phyloP scores from a whole-genome alignment of 2,888 invertebrate species.

The Diadromus collaris region DNA sequence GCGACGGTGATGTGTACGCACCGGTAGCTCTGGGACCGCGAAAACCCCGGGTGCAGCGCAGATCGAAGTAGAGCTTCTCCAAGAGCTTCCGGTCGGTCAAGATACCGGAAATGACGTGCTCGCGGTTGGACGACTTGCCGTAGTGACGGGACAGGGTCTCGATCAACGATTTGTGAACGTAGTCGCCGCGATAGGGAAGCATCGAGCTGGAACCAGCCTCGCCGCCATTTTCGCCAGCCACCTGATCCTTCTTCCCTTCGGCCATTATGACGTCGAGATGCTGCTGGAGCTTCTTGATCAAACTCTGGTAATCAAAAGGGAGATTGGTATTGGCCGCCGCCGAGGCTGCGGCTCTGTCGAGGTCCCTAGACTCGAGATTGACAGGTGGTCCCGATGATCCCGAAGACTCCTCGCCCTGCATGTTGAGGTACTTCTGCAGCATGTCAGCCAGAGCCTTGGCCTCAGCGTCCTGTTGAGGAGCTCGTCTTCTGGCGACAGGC shows the following conservation, averaged over 20 bases:
- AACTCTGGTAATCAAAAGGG: conserved; percentile 83
- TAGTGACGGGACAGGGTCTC: conserved; percentile 87
- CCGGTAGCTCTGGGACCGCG: conserved; percentile 78
- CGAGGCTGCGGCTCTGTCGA: conserved; percentile 41
- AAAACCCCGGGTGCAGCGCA: conserved; percentile 85
- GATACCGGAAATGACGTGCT: conserved; percentile 87
- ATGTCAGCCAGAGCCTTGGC: conserved; percentile 84
- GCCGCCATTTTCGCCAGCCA: conserved; percentile 65
- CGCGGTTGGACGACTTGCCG: conserved; percentile 84
- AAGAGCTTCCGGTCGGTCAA: conserved; percentile 88
- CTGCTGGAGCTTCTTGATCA: conserved; percentile 84
- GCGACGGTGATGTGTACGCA: conserved; percentile 76
- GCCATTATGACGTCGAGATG: conserved; percentile 81
- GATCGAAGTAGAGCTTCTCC: conserved; percentile 87
- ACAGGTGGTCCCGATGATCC: conserved; percentile 58
- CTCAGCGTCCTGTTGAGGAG: conserved; percentile 79
- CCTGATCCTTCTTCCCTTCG: conserved; percentile 68
- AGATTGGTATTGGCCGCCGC: conserved; percentile 65
- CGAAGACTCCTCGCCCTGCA: conserved; percentile 79
- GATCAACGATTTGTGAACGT: conserved; percentile 83
- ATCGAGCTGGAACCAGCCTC: conserved; percentile 75
- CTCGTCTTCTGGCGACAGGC: conserved; percentile 69
- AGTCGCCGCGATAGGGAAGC: conserved; percentile 80
- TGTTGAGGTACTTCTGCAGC: conserved; percentile 85
- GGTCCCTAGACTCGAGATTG: conserved; percentile 45